A percentile compares a stretch with the other conserved stretches of the same genome.
phyloP scores from a whole-genome alignment of 1,140 invertebrate genomes.

The Wiebesia pumilae region DNA sequence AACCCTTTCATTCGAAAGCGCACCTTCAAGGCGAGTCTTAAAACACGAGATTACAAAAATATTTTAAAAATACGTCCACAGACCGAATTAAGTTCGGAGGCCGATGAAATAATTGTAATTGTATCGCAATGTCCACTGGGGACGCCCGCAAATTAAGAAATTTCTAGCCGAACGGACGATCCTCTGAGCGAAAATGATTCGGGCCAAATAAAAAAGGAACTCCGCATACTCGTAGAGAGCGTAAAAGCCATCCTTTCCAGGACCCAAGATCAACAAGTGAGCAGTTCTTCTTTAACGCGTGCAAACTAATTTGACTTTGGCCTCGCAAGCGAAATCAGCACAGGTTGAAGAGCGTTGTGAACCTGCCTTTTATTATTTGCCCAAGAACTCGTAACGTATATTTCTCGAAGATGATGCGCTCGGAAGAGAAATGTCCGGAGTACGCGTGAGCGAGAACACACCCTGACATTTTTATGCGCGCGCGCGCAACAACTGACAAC shows the following conservation, averaged over 20 bases:
- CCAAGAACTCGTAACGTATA: conserved; percentile 36
- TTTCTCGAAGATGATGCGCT: conserved; percentile 4
- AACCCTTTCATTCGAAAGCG: too few species aligned
- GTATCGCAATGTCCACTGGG: too few species aligned
- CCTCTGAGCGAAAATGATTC: background rate
- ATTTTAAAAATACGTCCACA: too few species aligned
- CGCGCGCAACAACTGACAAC: conserved; percentile 56
- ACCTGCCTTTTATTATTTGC: conserved; percentile 38
- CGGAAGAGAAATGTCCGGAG: conserved; percentile 3
- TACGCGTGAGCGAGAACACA: background rate
- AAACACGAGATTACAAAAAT: too few species aligned
- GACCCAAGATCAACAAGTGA: background rate
- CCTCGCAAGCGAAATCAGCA: conserved; percentile 3
- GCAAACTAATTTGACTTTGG: conserved; percentile 21
- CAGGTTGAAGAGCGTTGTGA: conserved; percentile 20
- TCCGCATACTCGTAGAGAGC: too few species aligned
- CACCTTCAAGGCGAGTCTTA: too few species aligned
- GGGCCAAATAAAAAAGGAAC: background rate
- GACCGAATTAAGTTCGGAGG: too few species aligned
- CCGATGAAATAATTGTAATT: too few species aligned
- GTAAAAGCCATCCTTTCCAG: background rate
- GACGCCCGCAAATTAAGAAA: too few species aligned
- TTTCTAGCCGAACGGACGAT: too few species aligned
- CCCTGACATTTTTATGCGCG: conserved; percentile 62
- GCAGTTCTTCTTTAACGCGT: background rate